Evolutionary conservation across 1,140 invertebrate species (phyloP).

Genomic region (Drosophila gunungcola): DNA sequence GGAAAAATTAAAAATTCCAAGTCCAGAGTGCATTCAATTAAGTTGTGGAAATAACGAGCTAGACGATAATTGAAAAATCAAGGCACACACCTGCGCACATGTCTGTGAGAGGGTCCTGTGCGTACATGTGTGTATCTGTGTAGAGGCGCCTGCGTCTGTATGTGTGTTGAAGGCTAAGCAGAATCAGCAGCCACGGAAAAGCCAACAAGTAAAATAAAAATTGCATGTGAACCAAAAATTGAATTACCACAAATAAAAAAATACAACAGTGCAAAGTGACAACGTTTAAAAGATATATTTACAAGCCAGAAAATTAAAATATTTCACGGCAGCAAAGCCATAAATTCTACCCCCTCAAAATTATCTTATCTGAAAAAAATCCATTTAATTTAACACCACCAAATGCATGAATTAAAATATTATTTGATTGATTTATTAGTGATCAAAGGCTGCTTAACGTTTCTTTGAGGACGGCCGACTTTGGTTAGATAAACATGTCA

Average conservation of each 20-base stretch:
- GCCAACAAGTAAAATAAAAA: conserved; percentile 71
- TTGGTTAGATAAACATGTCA: conserved; percentile 17
- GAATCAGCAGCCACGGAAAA: conserved; percentile 54
- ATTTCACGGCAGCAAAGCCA: conserved; percentile 2
- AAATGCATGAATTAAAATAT: conserved; percentile 69
- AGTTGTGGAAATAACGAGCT: conserved; percentile 53
- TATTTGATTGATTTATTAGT: conserved; percentile 67
- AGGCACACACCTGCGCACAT: conserved; percentile 81
- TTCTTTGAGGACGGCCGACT: conserved; percentile 14
- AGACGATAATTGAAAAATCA: conserved; percentile 60
- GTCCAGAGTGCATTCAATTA: conserved; percentile 49
- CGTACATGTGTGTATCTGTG: conserved; percentile 24
- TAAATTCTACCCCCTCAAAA: conserved; percentile 4
- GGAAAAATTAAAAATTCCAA: conserved; percentile 6
- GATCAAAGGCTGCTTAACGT: conserved; percentile 17
- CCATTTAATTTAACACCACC: conserved; percentile 39
- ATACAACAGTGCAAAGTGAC: conserved; percentile 4
- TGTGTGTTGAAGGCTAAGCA: conserved; percentile 75
- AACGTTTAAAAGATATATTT: conserved; percentile 4
- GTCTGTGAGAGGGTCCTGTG: conserved; percentile 48
- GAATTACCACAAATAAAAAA: conserved; percentile 15
- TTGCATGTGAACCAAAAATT: conserved; percentile 31
- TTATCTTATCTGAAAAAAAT: conserved; percentile 24
- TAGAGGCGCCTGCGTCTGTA: conserved; percentile 31
- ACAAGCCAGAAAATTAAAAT: conserved; percentile 1